Conservation (phyloP, 1,140 invertebrate species). For the Drosophila busckii region DNA sequence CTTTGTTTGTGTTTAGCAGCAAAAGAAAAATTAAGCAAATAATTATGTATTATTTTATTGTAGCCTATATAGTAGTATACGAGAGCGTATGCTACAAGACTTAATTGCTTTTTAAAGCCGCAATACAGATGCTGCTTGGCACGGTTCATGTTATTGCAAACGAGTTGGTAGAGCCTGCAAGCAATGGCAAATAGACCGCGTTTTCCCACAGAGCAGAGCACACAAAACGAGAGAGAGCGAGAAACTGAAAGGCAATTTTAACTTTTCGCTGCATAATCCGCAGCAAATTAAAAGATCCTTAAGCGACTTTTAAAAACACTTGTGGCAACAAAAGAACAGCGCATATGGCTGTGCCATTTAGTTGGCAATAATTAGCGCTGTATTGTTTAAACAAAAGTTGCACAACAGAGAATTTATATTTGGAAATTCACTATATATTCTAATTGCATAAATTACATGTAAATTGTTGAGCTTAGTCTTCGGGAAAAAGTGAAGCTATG, state of each 20-base stretch:
- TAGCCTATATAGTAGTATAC: slow-evolving; percentile 9
- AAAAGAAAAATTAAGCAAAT: slow-evolving; percentile 1
- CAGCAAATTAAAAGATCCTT: slow-evolving; percentile 52
- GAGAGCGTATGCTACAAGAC: slow-evolving; percentile 61
- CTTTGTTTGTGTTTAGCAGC: no score
- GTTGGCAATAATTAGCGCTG: no score
- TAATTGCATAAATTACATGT: neutral
- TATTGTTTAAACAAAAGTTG: no score
- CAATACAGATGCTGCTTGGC: slow-evolving; percentile 53
- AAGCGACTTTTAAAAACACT: slow-evolving; percentile 59
- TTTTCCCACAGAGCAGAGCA: slow-evolving; percentile 6
- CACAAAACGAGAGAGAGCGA: slow-evolving; percentile 17
- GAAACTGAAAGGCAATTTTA: slow-evolving; percentile 60
- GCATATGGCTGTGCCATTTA: no score
- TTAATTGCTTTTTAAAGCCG: slow-evolving; percentile 73
- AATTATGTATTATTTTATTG: slow-evolving; percentile 31
- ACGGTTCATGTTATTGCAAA: slow-evolving; percentile 11
- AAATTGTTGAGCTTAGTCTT: slow-evolving; percentile 8
- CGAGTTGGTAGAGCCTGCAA: slow-evolving; percentile 15
- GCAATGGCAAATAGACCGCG: slow-evolving; percentile 17
- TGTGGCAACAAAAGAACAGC: no score
- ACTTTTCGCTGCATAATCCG: slow-evolving; percentile 67
- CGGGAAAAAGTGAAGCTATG: slow-evolving; percentile 27
- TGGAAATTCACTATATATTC: no score
- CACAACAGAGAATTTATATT: no score